phyloP scores from a whole-genome alignment of 2,888 invertebrate species.

The Drosophila meridiana region DNA sequence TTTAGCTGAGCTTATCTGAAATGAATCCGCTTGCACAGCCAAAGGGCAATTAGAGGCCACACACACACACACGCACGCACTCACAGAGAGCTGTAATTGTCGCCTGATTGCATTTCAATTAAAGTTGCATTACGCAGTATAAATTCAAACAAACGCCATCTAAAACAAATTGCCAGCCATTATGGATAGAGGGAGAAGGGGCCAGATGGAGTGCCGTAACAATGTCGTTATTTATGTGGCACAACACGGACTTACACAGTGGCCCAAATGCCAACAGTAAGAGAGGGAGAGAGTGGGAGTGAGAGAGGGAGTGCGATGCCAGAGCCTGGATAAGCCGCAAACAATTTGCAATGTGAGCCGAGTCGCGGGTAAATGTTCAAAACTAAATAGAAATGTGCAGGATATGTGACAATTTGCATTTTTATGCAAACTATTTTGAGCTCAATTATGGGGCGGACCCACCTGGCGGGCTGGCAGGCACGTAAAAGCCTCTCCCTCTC shows the following conservation, averaged over 20 bases:
- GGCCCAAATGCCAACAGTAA: slow-evolving; percentile 2
- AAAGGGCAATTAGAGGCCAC: slow-evolving; percentile 43
- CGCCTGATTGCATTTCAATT: slow-evolving; percentile 73
- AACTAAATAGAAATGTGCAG: slow-evolving; percentile 76
- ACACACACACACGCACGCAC: not conserved
- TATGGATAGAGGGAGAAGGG: slow-evolving; percentile 9
- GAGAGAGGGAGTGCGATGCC: slow-evolving; percentile 32
- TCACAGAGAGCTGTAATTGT: slow-evolving; percentile 8
- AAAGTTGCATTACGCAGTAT: slow-evolving; percentile 55
- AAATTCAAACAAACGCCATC: slow-evolving; percentile 59
- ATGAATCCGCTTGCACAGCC: slow-evolving; percentile 35
- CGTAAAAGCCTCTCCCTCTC: slow-evolving; percentile 6
- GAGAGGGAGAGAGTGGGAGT: not conserved
- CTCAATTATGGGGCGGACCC: slow-evolving; percentile 64
- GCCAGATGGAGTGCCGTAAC: slow-evolving; percentile 9
- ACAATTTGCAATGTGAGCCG: slow-evolving; percentile 63
- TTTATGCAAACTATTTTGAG: slow-evolving; percentile 76
- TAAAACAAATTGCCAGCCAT: slow-evolving; percentile 68
- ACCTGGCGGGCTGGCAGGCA: slow-evolving; percentile 18
- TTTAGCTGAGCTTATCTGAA: slow-evolving; percentile 19
- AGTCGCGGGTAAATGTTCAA: slow-evolving; percentile 50
- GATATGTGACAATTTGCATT: slow-evolving; percentile 81
- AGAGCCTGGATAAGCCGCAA: slow-evolving; percentile 61
- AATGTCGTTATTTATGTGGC: slow-evolving; percentile 45
- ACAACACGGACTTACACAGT: slow-evolving; percentile 13